These are phyloP conservation scores for Romanogobio albipinnatus DNA, from an alignment of 2,113 vertebrate genomes.

Conservation along the genomic window DNA sequence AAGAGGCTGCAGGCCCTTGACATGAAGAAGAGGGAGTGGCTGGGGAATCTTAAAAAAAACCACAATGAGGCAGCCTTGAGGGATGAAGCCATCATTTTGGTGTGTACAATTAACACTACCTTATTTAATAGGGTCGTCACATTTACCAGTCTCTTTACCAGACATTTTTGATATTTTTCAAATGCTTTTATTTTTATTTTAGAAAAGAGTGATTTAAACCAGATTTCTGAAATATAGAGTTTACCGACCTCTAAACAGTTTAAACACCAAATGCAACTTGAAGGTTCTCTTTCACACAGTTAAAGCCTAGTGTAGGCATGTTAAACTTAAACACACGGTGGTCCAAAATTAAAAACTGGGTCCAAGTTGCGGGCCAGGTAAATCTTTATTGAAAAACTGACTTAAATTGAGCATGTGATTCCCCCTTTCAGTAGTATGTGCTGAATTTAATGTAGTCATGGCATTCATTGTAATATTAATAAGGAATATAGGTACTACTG, in stretches of 20 bases:
- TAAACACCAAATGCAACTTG: background rate
- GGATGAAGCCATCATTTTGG: constrained; percentile 10
- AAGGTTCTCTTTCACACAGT: background rate
- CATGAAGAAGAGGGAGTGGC: background rate
- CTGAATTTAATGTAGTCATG: constrained; percentile 6
- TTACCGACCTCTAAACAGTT: background rate
- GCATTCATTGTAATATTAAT: background rate
- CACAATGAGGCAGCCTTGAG: background rate
- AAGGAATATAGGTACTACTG: constrained; percentile 3
- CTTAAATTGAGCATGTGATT: background rate
- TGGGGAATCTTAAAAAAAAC: background rate
- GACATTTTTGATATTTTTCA: background rate
- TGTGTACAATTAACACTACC: constrained; percentile 13
- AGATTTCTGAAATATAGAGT: background rate
- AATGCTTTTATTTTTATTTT: background rate
- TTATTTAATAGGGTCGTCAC: background rate
- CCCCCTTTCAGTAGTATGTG: constrained; percentile 3
- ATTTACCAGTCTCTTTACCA: background rate
- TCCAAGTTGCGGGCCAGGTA: background rate
- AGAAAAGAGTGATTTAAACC: background rate
- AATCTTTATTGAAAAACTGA: constrained; percentile 2
- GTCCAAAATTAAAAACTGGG: constrained; percentile 1
- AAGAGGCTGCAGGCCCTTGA: constrained; percentile 16
- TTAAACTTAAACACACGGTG: constrained; percentile 6
- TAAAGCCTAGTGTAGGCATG: background rate